Evolutionary conservation across 1,140 invertebrate species (phyloP).

Genomic region (Hesperophylax magnus): DNA sequence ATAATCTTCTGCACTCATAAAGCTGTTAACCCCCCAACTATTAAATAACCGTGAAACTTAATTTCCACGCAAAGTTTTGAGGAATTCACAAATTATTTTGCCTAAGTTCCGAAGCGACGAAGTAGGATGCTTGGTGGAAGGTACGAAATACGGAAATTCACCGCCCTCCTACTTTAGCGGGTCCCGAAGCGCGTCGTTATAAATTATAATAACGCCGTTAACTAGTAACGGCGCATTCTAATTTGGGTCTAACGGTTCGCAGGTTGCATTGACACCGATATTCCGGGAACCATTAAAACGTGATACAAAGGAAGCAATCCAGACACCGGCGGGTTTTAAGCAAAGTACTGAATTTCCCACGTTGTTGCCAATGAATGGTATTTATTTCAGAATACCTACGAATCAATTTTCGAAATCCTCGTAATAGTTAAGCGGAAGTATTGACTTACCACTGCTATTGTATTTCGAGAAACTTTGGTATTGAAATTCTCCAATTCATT

Average conservation of each 20-base stretch:
- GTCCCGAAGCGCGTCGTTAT: background rate
- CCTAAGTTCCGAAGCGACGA: constrained; percentile 8
- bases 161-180: constrained; percentile 3
- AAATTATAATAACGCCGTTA: constrained; percentile 26
- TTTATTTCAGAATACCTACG: constrained; percentile 7
- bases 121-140: background rate
- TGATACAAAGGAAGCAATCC: constrained; percentile 10
- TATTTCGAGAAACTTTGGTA: too few relatives aligned
- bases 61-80: constrained; percentile 13
- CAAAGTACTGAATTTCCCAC: constrained; percentile 14
- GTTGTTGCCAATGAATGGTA: constrained; percentile 13
- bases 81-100: constrained; percentile 28
- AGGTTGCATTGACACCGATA: constrained; percentile 19
- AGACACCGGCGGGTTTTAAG: background rate
- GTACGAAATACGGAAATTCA: background rate
- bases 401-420: constrained; percentile 36
- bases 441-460: too few relatives aligned
- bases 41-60: constrained; percentile 29
- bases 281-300: constrained; percentile 13
- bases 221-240: constrained; percentile 21
- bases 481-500: too few relatives aligned
- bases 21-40: constrained; percentile 21
- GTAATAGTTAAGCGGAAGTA: background rate
- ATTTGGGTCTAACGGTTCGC: constrained; percentile 15
- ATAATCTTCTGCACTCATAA: constrained; percentile 21